Percentiles rank a stretch among this genome's conserved stretches.
phyloP scores from a whole-genome alignment of 2,797 vertebrate genomes.

The Petrocephalus sullivani region DNA sequence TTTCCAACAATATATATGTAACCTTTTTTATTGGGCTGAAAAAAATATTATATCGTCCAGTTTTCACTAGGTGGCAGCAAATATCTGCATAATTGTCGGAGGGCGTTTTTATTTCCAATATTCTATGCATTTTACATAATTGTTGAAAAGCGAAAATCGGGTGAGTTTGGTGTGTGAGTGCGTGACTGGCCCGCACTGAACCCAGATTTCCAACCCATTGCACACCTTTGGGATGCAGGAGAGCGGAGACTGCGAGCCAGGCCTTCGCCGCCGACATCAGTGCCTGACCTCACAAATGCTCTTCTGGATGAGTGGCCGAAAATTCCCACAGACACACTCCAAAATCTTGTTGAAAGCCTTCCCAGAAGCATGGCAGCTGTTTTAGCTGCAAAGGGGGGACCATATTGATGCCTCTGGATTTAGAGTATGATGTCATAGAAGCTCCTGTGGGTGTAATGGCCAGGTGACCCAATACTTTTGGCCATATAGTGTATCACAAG shows the following conservation, averaged over 20 bases:
- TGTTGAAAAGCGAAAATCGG: background rate
- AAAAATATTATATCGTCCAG: background rate
- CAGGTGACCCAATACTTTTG: background rate
- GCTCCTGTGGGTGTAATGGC: background rate
- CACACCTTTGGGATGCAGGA: background rate
- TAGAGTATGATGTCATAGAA: background rate
- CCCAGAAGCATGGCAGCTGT: background rate
- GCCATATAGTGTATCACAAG: background rate
- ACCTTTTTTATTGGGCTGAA: background rate
- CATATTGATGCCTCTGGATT: background rate
- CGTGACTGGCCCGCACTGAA: background rate
- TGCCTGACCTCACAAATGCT: background rate
- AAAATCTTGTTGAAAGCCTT: background rate
- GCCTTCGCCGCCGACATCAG: background rate
- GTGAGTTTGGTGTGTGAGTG: background rate
- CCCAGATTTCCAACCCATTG: background rate
- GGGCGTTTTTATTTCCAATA: background rate
- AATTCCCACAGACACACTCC: background rate
- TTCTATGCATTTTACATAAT: background rate
- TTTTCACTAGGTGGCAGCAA: conserved; percentile 16
- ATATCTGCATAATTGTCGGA: background rate
- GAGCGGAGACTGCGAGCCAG: background rate
- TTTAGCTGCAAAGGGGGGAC: background rate
- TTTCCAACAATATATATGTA: background rate
- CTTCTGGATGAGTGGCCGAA: background rate